Percentiles rank a stretch among this genome's conserved stretches.
phyloP scores from a whole-genome alignment of 2,888 invertebrate genomes.

The Eupithecia exiguata region DNA sequence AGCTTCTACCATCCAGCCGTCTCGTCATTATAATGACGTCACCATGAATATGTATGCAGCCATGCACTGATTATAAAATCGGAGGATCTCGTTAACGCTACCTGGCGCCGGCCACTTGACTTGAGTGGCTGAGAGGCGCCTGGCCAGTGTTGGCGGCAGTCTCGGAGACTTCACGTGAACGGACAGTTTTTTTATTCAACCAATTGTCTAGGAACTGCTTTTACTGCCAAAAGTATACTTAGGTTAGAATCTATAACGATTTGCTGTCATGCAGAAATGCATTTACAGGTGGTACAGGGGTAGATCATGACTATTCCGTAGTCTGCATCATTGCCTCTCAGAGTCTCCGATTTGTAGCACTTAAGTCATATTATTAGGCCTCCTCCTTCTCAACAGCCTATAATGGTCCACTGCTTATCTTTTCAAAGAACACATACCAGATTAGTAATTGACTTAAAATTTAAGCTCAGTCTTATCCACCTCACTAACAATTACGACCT shows the following conservation, averaged over 20 bases:
- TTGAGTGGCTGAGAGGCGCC: constrained; percentile 23
- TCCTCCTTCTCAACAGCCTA: too few relatives aligned
- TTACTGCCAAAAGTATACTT: neutral
- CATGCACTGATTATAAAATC: constrained; percentile 27
- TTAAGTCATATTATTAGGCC: too few relatives aligned
- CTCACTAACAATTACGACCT: too few relatives aligned
- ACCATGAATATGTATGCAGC: constrained; percentile 34
- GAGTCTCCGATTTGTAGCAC: too few relatives aligned
- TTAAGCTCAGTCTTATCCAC: too few relatives aligned
- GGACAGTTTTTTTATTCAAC: neutral
- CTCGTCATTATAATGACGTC: constrained; percentile 23
- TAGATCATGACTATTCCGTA: too few relatives aligned
- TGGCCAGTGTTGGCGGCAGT: constrained; percentile 14
- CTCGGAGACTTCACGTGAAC: constrained; percentile 10
- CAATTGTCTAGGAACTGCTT: neutral
- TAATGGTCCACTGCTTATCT: neutral
- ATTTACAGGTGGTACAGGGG: too few relatives aligned
- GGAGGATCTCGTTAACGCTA: constrained; percentile 33
- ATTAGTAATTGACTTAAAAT: too few relatives aligned
- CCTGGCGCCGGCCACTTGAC: constrained; percentile 40
- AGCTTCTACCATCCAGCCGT: neutral
- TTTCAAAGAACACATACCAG: too few relatives aligned
- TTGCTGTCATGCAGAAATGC: neutral
- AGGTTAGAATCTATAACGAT: neutral
- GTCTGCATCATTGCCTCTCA: too few relatives aligned